Evolutionary conservation across 2,797 vertebrate genomes (phyloP).

Genomic region (Phataginus tricuspis): DNA sequence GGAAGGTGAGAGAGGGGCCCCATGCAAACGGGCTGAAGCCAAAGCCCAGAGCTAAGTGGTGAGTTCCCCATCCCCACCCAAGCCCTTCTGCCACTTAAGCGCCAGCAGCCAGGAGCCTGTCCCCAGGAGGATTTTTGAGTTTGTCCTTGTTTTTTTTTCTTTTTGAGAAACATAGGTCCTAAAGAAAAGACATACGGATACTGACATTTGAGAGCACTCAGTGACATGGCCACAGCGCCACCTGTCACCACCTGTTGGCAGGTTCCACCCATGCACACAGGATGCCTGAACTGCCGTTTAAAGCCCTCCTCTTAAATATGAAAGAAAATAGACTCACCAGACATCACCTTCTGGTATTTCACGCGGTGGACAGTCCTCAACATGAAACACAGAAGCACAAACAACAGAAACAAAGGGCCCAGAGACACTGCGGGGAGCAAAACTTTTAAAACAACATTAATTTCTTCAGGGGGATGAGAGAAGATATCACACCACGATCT

Average conservation of each 20-base stretch:
- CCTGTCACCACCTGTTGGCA: no score
- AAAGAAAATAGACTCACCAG: neutral
- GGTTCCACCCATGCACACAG: neutral
- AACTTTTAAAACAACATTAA: neutral
- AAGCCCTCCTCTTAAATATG: neutral
- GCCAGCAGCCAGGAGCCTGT: neutral
- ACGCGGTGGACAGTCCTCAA: neutral
- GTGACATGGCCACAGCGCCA: neutral
- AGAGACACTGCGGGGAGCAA: neutral
- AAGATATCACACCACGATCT: neutral
- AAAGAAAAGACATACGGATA: neutral
- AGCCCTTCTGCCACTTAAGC: neutral
- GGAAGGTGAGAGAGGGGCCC: neutral
- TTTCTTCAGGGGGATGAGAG: neutral
- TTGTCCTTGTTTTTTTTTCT: neutral
- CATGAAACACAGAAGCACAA: neutral
- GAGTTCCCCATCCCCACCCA: neutral
- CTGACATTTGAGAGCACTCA: neutral
- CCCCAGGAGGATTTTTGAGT: neutral
- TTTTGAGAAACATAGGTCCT: neutral
- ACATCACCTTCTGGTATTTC: neutral
- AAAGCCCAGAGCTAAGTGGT: no score
- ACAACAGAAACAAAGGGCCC: neutral
- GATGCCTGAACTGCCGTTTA: neutral
- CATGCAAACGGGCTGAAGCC: neutral